These are phyloP conservation scores for Drosophila tripunctata DNA, from an alignment of 2,888 invertebrate species.

Conservation along the genomic window DNA sequence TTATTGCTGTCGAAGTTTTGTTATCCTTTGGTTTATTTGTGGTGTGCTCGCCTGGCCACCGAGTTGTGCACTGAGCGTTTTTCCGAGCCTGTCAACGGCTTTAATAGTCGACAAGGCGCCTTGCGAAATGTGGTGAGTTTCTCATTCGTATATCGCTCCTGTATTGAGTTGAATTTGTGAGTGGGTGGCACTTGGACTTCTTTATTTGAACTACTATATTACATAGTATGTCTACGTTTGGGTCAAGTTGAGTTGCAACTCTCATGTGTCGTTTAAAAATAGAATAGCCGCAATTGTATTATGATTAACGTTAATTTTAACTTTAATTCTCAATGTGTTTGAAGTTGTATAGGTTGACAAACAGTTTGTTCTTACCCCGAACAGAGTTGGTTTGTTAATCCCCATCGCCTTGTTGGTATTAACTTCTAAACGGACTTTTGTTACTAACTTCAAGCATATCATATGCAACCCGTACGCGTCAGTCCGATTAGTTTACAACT, in stretches of 20 bases:
- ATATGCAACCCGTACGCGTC: conserved; percentile 24
- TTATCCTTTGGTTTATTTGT: conserved; percentile 32
- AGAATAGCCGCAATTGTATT: conserved; percentile 45
- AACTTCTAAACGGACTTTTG: conserved; percentile 1
- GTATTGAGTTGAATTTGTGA: conserved; percentile 2
- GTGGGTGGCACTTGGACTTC: conserved; percentile 16
- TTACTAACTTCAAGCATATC: conserved; percentile 67
- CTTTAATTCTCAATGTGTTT: conserved; percentile 29
- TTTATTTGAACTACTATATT: too few relatives aligned
- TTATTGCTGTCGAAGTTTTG: conserved; percentile 11
- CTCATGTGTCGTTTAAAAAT: conserved; percentile 24
- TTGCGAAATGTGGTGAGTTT: conserved; percentile 66
- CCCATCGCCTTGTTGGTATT: conserved; percentile 24
- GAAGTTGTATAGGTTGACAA: conserved; percentile 63
- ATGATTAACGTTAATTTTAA: conserved; percentile 55
- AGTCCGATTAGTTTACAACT: conserved; percentile 20
- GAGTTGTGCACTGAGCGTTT: conserved; percentile 63
- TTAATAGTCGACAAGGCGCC: conserved; percentile 53
- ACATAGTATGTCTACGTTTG: conserved; percentile 33
- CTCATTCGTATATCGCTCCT: conserved; percentile 19
- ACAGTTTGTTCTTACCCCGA: conserved; percentile 4
- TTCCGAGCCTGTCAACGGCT: conserved; percentile 41
- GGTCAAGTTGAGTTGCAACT: conserved; percentile 62
- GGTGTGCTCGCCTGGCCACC: conserved; percentile 50
- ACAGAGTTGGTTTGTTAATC: conserved; percentile 47